These are phyloP conservation scores for Antheraea yamamai DNA, from an alignment of 2,888 invertebrate genomes.

Conservation along the genomic window DNA sequence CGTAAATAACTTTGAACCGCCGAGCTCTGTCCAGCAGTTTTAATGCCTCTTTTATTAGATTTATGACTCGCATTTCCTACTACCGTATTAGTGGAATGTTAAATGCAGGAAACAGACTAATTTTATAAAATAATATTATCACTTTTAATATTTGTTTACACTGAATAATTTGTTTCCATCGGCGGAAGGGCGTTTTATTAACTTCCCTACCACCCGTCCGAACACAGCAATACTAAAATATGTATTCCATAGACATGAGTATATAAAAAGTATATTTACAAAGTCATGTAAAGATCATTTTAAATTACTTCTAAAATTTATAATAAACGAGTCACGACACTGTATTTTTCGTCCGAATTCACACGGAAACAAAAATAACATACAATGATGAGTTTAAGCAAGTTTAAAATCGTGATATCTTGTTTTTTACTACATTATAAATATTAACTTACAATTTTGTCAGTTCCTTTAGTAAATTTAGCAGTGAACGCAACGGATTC, in stretches of 20 bases:
- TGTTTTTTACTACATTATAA: too few species aligned
- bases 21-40: conserved; percentile 28
- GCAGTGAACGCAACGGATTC: background rate
- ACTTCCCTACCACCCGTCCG: background rate
- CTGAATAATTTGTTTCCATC: conserved; percentile 5
- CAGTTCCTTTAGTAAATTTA: background rate
- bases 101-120: conserved; percentile 35
- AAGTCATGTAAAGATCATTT: background rate
- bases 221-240: background rate
- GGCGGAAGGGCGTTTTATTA: conserved; percentile 2
- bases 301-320: background rate
- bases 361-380: background rate
- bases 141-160: conserved; percentile 21
- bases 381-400: background rate
- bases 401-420: background rate
- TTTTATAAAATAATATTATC: conserved; percentile 17
- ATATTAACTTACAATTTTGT: background rate
- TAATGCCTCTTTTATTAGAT: conserved; percentile 39
- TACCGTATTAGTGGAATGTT: conserved; percentile 30
- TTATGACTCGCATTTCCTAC: conserved; percentile 34
- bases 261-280: background rate
- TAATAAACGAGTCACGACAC: background rate
- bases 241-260: background rate
- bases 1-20: conserved; percentile 30
- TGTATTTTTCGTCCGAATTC: background rate